Conservation (phyloP, 53 echinoderm and acorn worm species). For the Holothuria scabra region DNA sequence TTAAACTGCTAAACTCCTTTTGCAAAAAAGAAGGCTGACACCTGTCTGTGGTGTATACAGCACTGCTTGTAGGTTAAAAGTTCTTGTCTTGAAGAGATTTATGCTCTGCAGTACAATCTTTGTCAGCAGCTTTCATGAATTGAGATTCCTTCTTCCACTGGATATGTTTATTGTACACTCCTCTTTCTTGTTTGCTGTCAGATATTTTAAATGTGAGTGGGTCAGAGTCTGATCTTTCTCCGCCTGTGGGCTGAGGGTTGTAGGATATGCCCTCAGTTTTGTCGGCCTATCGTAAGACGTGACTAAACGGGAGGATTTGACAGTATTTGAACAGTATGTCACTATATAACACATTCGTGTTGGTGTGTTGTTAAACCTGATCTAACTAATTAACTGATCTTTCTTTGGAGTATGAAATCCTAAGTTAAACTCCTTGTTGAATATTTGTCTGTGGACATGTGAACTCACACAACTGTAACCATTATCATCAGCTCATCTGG, state of each 20-base stretch:
- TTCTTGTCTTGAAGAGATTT: background rate
- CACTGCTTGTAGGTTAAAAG: background rate
- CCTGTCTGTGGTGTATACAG: background rate
- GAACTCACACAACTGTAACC: background rate
- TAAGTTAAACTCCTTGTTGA: background rate
- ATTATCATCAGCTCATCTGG: no score
- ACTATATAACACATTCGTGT: no score
- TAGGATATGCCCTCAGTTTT: no score
- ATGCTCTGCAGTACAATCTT: background rate
- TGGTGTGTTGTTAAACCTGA: no score
- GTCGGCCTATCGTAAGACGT: no score
- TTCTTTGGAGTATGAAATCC: constrained; percentile 2
- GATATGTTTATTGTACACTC: background rate
- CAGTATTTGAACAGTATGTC: no score
- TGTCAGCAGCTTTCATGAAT: background rate
- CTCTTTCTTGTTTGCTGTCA: background rate
- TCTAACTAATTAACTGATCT: no score
- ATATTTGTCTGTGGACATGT: background rate
- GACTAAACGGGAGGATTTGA: no score
- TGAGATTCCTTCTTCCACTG: background rate
- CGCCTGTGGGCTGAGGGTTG: no score
- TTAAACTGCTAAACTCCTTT: background rate
- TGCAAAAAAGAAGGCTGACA: background rate
- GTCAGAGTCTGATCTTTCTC: background rate
- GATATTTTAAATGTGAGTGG: background rate